Evolutionary conservation across 2,888 invertebrate species (phyloP).

Genomic region (Phengaris alcon): DNA sequence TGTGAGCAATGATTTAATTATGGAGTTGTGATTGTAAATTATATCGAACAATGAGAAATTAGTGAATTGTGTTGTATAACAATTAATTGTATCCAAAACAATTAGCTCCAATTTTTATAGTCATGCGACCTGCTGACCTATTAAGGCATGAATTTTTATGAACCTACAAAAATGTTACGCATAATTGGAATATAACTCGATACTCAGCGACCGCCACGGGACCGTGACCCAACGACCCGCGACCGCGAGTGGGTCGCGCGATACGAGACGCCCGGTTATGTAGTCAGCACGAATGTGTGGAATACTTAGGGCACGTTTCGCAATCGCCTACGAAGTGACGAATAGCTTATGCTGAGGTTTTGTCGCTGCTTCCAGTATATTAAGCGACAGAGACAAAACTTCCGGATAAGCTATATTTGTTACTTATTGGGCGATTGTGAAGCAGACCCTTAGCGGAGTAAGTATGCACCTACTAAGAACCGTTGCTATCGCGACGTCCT

Average conservation of each 20-base stretch:
- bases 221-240: background rate
- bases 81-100: slow-evolving; percentile 11
- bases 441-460: too few species aligned
- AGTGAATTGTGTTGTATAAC: slow-evolving; percentile 14
- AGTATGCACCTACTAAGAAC: too few species aligned
- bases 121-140: slow-evolving; percentile 13
- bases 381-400: too few species aligned
- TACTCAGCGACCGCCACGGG: background rate
- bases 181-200: background rate
- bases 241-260: background rate
- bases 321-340: too few species aligned
- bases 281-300: too few species aligned
- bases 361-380: too few species aligned
- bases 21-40: background rate
- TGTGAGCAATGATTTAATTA: background rate
- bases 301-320: too few species aligned
- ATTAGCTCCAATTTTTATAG: slow-evolving; percentile 9
- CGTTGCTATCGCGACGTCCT: too few species aligned
- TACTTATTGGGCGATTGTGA: too few species aligned
- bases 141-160: slow-evolving; percentile 7
- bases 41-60: slow-evolving; percentile 4
- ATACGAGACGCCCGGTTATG: background rate
- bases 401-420: too few species aligned
- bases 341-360: too few species aligned
- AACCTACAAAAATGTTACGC: background rate